Percentiles rank a stretch among this genome's conserved stretches.
These are phyloP conservation scores for Poeciliopsis presidionis DNA, from an alignment of 2,797 vertebrate species.

Conservation along the genomic window DNA sequence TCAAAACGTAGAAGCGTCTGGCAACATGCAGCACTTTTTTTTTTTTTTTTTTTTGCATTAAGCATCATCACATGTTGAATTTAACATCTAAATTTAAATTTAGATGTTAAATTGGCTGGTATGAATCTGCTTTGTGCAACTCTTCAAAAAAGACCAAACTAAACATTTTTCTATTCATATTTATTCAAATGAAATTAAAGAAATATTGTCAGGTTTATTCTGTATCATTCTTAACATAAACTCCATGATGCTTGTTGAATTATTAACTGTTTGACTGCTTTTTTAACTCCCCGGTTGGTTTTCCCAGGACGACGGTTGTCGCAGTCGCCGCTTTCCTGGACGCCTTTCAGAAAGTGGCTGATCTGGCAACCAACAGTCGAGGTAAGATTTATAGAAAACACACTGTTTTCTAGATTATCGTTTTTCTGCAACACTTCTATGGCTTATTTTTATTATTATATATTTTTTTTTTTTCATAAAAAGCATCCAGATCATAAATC, in stretches of 20 bases:
- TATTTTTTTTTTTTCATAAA: not conserved
- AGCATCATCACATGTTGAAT: not conserved
- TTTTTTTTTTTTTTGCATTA: not conserved
- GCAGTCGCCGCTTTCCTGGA: constrained; percentile 92
- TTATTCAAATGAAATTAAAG: not conserved
- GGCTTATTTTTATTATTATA: not conserved
- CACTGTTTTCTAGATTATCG: not conserved
- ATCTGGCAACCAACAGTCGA: constrained; percentile 93
- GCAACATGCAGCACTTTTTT: not conserved
- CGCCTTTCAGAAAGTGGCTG: constrained; percentile 95
- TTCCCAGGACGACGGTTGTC: constrained; percentile 88
- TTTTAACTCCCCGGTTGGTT: constrained; percentile 5
- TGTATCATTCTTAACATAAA: not conserved
- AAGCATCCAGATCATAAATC: too few species aligned
- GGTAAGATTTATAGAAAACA: constrained; percentile 75
- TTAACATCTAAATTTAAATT: not conserved
- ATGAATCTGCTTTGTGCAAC: not conserved
- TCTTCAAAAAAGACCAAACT: not conserved
- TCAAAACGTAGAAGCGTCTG: not conserved
- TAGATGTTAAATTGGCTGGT: not conserved
- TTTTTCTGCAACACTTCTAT: not conserved
- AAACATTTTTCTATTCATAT: not conserved
- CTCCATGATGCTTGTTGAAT: not conserved
- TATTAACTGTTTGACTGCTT: not conserved
- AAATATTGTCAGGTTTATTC: not conserved